Conservation (phyloP, 2,888 invertebrate genomes). For the Lapara coniferarum region DNA sequence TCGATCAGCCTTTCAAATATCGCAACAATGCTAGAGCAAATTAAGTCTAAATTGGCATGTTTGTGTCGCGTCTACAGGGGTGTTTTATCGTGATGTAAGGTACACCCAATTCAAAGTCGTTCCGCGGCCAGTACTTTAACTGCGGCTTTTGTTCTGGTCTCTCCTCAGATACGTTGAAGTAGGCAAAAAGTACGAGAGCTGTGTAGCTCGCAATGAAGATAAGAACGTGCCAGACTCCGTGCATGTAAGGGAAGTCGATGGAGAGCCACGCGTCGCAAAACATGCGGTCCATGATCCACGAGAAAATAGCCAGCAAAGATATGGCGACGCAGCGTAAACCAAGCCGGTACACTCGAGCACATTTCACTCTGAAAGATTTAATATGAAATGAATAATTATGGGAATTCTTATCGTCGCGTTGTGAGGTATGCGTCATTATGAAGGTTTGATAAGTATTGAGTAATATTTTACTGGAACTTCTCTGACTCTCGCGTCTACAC, state of each 20-base stretch:
- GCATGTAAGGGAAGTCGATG: slow-evolving; percentile 91
- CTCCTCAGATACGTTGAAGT: slow-evolving; percentile 89
- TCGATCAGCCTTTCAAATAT: slow-evolving; percentile 15
- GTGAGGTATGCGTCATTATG: too few species aligned
- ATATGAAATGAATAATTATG: neutral
- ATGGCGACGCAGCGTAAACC: slow-evolving; percentile 88
- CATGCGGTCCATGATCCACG: slow-evolving; percentile 90
- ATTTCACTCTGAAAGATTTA: slow-evolving; percentile 78
- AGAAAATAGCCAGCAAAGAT: slow-evolving; percentile 87
- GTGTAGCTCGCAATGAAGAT: slow-evolving; percentile 92
- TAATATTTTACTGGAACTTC: too few species aligned
- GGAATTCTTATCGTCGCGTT: too few species aligned
- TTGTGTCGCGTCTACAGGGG: slow-evolving; percentile 76
- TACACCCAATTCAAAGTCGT: slow-evolving; percentile 90
- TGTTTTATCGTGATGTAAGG: slow-evolving; percentile 88
- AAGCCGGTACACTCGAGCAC: slow-evolving; percentile 87
- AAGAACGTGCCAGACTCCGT: slow-evolving; percentile 92
- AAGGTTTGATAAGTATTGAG: too few species aligned
- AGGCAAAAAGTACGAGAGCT: slow-evolving; percentile 90
- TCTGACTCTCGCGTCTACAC: too few species aligned
- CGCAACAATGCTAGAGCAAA: neutral
- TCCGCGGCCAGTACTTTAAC: slow-evolving; percentile 90
- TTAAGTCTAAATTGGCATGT: slow-evolving; percentile 71
- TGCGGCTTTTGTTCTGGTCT: slow-evolving; percentile 87
- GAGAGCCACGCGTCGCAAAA: slow-evolving; percentile 91